Percentiles rank a stretch among this genome's conserved stretches.
Evolutionary conservation across 1,140 invertebrate species (phyloP).

Genomic region (Sesamia nonagrioides): DNA sequence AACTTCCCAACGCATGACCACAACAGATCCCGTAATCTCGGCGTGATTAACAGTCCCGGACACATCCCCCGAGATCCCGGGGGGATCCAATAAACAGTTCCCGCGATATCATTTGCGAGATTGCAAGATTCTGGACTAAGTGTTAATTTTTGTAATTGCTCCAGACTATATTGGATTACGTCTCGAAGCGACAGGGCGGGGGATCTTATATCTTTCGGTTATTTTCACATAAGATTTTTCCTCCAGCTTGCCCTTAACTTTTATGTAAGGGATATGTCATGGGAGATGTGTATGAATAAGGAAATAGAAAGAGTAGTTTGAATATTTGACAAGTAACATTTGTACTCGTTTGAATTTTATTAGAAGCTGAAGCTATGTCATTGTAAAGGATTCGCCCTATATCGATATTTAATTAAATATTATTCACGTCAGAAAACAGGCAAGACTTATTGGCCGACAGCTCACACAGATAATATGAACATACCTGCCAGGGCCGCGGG

Average conservation of each 20-base stretch:
- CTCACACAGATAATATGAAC: no score
- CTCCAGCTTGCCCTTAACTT: constrained; percentile 18
- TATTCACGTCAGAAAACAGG: no score
- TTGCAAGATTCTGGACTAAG: constrained; percentile 56
- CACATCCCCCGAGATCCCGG: constrained; percentile 56
- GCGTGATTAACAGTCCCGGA: constrained; percentile 58
- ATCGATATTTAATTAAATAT: no score
- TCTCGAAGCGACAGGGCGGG: background rate
- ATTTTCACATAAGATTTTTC: constrained; percentile 38
- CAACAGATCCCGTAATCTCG: constrained; percentile 54
- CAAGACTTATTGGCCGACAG: no score
- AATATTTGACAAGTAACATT: background rate
- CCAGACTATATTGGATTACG: constrained; percentile 47
- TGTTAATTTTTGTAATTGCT: constrained; percentile 72
- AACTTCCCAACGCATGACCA: constrained; percentile 25
- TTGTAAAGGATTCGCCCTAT: background rate
- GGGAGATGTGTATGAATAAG: background rate
- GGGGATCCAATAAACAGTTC: constrained; percentile 61
- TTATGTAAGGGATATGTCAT: constrained; percentile 21
- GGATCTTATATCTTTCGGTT: constrained; percentile 14
- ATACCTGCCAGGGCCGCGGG: no score
- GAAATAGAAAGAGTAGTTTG: background rate
- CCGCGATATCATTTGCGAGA: constrained; percentile 66
- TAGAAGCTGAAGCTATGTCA: background rate
- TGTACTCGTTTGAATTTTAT: background rate